phyloP scores from a whole-genome alignment of 2,113 vertebrate genomes.

The Albula goreensis region DNA sequence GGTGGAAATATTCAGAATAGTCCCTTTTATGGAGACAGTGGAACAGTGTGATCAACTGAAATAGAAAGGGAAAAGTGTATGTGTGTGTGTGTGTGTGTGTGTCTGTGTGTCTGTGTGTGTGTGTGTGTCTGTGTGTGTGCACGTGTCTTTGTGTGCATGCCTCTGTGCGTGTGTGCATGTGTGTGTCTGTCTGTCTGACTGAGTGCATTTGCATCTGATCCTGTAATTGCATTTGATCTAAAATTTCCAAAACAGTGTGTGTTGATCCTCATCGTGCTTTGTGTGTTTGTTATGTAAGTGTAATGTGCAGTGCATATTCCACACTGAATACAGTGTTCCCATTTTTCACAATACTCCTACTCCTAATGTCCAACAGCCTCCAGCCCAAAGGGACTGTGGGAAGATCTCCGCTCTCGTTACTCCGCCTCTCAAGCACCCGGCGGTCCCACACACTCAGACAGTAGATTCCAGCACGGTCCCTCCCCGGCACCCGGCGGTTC shows the following conservation, averaged over 20 bases:
- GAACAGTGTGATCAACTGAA: not conserved
- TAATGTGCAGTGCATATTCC: not conserved
- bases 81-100: not conserved
- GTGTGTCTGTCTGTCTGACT: not conserved
- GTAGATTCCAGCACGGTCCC: slow-evolving; percentile 47
- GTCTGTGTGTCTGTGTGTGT: too few relatives aligned
- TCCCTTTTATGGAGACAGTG: not conserved
- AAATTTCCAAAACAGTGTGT: too few relatives aligned
- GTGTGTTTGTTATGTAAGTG: not conserved
- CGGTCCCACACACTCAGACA: slow-evolving; percentile 41
- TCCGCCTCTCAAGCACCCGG: slow-evolving; percentile 50
- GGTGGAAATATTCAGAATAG: not conserved
- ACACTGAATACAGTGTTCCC: not conserved
- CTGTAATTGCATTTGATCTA: too few relatives aligned
- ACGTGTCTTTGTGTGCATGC: not conserved
- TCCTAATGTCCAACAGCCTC: slow-evolving; percentile 54
- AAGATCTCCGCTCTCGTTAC: slow-evolving; percentile 50
- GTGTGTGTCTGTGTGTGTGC: not conserved
- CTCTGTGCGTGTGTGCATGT: too few relatives aligned
- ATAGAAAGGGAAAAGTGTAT: not conserved
- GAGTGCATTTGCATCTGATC: not conserved
- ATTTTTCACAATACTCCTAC: not conserved
- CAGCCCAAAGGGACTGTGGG: slow-evolving; percentile 65
- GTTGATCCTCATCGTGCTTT: not conserved
- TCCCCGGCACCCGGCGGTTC: slow-evolving; percentile 53